Conservation (phyloP, 1,140 invertebrate species). For the Adelges cooleyi region DNA sequence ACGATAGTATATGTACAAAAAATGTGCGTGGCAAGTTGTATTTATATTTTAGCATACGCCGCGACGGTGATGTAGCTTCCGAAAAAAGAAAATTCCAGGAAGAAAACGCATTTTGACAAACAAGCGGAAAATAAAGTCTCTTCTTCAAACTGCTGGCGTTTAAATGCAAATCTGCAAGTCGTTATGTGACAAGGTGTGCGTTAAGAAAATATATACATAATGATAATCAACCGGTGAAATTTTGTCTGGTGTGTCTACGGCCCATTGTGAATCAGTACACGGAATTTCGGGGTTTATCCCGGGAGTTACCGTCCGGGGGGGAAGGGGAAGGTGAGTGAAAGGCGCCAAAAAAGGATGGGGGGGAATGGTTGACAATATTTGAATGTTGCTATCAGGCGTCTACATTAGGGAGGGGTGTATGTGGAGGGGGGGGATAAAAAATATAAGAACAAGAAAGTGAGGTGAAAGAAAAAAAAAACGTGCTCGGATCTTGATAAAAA, state of each 20-base stretch:
- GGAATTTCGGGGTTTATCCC: background rate
- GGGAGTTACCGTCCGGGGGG: background rate
- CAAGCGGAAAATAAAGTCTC: background rate
- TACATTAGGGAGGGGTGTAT: background rate
- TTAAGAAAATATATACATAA: background rate
- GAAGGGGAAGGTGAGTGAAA: background rate
- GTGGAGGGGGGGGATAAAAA: background rate
- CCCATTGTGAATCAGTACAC: conserved; percentile 27
- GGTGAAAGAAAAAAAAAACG: background rate
- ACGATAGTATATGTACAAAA: too few relatives aligned
- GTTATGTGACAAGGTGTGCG: background rate
- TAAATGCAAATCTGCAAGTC: background rate
- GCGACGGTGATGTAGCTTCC: too few relatives aligned
- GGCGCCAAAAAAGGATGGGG: background rate
- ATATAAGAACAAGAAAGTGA: background rate
- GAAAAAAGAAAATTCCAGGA: background rate
- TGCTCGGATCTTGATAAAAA: conserved; percentile 26
- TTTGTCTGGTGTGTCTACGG: background rate
- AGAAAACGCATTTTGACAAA: background rate
- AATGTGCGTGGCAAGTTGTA: too few relatives aligned
- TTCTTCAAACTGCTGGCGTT: conserved; percentile 3
- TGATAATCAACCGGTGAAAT: conserved; percentile 2
- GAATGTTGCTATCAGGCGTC: conserved; percentile 6
- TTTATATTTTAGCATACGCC: too few relatives aligned
- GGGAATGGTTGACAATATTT: conserved; percentile 5